These are phyloP conservation scores for Dasyurus viverrinus DNA, from an alignment of 2,113 vertebrate species.

Conservation along the genomic window DNA sequence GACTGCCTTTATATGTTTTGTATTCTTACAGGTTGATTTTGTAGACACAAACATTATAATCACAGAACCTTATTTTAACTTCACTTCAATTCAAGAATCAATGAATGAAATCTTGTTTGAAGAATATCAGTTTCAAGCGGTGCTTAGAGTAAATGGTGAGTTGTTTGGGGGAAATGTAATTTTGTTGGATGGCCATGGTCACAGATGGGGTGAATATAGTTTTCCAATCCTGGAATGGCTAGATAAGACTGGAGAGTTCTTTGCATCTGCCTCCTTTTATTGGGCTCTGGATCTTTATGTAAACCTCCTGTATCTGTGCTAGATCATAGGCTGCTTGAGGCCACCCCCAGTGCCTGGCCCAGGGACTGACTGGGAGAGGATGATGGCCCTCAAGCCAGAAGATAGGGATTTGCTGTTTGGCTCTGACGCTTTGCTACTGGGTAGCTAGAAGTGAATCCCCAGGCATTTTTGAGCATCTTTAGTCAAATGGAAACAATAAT, in stretches of 20 bases:
- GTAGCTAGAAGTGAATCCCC: background rate
- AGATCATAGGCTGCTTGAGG: background rate
- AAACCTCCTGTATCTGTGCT: background rate
- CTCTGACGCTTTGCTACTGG: background rate
- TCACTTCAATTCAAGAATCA: constrained; percentile 97
- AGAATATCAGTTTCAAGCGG: constrained; percentile 98
- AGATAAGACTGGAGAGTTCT: background rate
- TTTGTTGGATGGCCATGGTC: background rate
- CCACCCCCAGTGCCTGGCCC: background rate
- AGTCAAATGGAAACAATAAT: background rate
- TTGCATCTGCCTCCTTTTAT: background rate
- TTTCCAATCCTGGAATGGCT: background rate
- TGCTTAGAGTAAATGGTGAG: constrained; percentile 93
- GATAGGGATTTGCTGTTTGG: background rate
- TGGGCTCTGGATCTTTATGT: background rate
- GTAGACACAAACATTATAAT: constrained; percentile 95
- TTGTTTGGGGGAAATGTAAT: constrained; percentile 59
- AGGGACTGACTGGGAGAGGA: background rate
- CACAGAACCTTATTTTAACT: constrained; percentile 98
- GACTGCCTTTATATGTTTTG: constrained; percentile 57
- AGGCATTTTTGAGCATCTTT: background rate
- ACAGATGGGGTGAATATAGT: constrained; percentile 1
- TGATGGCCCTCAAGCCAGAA: background rate
- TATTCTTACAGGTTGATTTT: constrained; percentile 92
- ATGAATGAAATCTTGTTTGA: constrained; percentile 99